Evolutionary conservation across 2,888 invertebrate genomes (phyloP).

Genomic region (Cheilosia scutellata): DNA sequence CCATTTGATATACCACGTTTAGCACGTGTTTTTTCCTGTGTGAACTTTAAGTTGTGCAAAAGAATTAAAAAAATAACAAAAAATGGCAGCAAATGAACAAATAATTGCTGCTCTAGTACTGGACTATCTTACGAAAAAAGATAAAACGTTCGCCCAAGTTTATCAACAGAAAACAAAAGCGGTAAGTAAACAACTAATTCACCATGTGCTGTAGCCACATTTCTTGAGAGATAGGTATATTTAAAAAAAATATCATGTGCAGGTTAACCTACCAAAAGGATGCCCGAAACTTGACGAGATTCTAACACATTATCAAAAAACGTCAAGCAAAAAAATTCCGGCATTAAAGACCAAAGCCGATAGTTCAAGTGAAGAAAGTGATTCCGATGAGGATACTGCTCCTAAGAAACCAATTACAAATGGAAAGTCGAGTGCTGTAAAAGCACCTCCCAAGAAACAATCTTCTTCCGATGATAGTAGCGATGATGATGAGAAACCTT

Average conservation of each 20-base stretch:
- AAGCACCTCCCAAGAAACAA: slow-evolving; percentile 35
- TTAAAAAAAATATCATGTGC: slow-evolving; percentile 77
- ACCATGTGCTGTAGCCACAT: slow-evolving; percentile 79
- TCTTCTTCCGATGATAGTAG: slow-evolving; percentile 81
- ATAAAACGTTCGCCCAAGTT: slow-evolving; percentile 88
- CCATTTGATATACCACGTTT: slow-evolving; percentile 10
- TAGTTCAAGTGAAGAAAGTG: slow-evolving; percentile 81
- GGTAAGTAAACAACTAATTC: slow-evolving; percentile 86
- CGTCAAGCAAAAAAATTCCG: slow-evolving; percentile 84
- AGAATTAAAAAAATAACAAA: slow-evolving; percentile 29
- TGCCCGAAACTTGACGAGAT: slow-evolving; percentile 88
- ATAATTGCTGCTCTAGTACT: slow-evolving; percentile 86
- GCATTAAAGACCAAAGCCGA: slow-evolving; percentile 78
- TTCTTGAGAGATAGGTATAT: background rate
- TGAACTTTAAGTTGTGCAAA: slow-evolving; percentile 21
- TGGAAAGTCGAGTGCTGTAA: slow-evolving; percentile 74
- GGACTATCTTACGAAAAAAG: slow-evolving; percentile 87
- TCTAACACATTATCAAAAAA: slow-evolving; percentile 86
- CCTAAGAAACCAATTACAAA: slow-evolving; percentile 60
- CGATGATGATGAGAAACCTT: slow-evolving; percentile 79
- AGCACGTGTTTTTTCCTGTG: slow-evolving; percentile 63
- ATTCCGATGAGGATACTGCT: slow-evolving; percentile 79
- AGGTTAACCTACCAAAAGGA: slow-evolving; percentile 88
- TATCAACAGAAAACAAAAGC: slow-evolving; percentile 90
- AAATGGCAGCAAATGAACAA: slow-evolving; percentile 85